Evolutionary conservation across 2,113 vertebrate species (phyloP).

Genomic region (Mastomys natalensis): DNA sequence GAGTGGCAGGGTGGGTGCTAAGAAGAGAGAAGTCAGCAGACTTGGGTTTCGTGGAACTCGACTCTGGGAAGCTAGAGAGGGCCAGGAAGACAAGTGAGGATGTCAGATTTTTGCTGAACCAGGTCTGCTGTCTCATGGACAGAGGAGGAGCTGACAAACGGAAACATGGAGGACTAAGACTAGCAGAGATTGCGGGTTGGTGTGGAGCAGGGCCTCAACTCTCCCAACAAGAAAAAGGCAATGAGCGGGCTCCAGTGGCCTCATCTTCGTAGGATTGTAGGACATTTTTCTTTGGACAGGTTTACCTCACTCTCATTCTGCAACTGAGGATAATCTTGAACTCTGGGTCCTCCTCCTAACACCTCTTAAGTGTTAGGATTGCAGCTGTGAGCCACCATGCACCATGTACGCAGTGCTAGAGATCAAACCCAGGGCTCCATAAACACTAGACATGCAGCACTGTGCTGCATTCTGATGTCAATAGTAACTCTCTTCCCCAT

Average conservation of each 20-base stretch:
- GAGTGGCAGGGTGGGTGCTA: neutral
- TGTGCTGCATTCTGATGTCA: neutral
- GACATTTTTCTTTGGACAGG: neutral
- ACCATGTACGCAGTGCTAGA: neutral
- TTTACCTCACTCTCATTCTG: neutral
- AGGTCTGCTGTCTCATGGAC: neutral
- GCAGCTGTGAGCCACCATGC: neutral
- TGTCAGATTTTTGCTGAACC: constrained; percentile 46
- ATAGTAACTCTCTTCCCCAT: fast-evolving
- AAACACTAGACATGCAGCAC: neutral
- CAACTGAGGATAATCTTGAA: neutral
- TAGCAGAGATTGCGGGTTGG: neutral
- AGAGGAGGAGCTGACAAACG: neutral
- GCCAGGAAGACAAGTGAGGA: neutral
- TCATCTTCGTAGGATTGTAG: neutral
- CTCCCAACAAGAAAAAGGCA: neutral
- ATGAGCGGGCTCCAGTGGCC: neutral
- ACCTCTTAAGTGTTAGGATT: neutral
- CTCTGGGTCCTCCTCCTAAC: neutral
- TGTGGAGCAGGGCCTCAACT: neutral
- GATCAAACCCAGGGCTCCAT: neutral
- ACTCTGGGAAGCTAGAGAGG: neutral
- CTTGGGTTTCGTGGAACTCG: neutral
- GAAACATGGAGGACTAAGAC: neutral
- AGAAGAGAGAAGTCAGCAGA: neutral